Evolutionary conservation across 1,140 invertebrate genomes (phyloP).

Genomic region (Diabrotica undecimpunctata): DNA sequence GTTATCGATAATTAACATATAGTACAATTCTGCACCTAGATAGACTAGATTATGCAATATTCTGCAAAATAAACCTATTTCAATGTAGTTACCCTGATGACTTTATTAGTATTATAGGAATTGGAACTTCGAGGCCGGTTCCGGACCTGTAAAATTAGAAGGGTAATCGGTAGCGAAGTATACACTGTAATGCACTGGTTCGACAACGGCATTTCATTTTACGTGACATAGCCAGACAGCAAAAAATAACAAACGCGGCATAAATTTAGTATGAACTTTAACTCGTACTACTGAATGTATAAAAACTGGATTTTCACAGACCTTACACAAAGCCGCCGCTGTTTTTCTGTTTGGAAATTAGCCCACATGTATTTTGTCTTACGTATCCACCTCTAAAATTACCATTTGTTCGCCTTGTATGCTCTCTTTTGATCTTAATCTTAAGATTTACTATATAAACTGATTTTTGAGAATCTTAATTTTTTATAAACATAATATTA

Average conservation of each 20-base stretch:
- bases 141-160: neutral
- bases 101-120: too few relatives aligned
- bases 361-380: neutral
- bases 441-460: too few relatives aligned
- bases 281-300: constrained; percentile 44
- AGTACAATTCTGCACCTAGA: too few relatives aligned
- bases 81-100: too few relatives aligned
- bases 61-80: too few relatives aligned
- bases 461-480: too few relatives aligned
- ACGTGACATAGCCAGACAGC: constrained; percentile 38
- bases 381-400: neutral
- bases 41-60: too few relatives aligned
- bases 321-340: neutral
- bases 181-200: constrained; percentile 7
- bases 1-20: too few relatives aligned
- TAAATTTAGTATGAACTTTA: constrained; percentile 44
- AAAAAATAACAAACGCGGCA: constrained; percentile 41
- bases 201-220: constrained; percentile 23
- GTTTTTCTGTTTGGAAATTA: neutral
- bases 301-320: constrained; percentile 42
- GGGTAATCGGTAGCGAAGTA: neutral
- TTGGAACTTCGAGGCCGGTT: too few relatives aligned
- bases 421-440: too few relatives aligned
- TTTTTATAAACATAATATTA: too few relatives aligned
- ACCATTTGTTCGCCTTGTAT: neutral